Percentiles rank a stretch among this genome's conserved stretches.
Conservation (phyloP, 2,888 invertebrate genomes). For the Andrena bicolor region DNA sequence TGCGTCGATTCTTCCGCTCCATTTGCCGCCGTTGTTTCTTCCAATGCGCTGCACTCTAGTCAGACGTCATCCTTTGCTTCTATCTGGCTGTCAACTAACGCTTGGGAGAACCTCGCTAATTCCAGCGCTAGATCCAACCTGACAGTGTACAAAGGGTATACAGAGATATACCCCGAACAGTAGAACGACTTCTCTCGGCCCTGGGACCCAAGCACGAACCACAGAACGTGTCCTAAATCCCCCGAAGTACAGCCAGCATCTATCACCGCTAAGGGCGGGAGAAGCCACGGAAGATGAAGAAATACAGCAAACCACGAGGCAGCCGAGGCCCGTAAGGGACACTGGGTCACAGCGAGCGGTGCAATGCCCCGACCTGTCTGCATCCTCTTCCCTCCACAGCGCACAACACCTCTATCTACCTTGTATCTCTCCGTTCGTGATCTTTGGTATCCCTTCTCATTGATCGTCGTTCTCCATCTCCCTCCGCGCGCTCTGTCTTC, state of each 20-base stretch:
- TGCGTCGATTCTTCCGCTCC: background rate
- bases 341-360: constrained; percentile 81
- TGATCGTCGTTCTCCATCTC: constrained; percentile 22
- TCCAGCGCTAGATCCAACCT: too few relatives aligned
- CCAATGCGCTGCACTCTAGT: background rate
- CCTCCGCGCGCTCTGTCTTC: constrained; percentile 16
- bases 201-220: too few relatives aligned
- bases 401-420: constrained; percentile 23
- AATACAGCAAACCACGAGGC: constrained; percentile 43
- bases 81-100: background rate
- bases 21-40: background rate
- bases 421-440: constrained; percentile 38
- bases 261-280: background rate
- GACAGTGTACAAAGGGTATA: too few relatives aligned
- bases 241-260: background rate
- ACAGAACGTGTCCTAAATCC: too few relatives aligned
- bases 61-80: background rate
- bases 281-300: constrained; percentile 3
- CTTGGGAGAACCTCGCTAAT: too few relatives aligned
- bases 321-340: constrained; percentile 66
- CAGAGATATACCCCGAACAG: too few relatives aligned
- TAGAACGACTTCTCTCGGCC: too few relatives aligned
- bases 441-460: constrained; percentile 47
- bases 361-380: constrained; percentile 79
- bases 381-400: constrained; percentile 40